Conservation (phyloP, 2,888 invertebrate species). For the Amphipyra berbera region DNA sequence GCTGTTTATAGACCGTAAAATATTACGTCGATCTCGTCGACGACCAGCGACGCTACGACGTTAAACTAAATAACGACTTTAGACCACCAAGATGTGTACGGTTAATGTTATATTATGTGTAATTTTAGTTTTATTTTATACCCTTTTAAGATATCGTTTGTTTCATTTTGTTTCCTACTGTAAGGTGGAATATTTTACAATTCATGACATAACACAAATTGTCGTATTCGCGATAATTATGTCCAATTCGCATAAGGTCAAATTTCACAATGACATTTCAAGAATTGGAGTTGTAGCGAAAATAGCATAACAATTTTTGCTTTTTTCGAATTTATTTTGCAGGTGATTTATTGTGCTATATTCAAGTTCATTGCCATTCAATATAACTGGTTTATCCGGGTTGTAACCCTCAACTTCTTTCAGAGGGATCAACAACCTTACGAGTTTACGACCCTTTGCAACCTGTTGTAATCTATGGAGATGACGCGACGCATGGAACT, state of each 20-base stretch:
- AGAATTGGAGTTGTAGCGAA: too few relatives aligned
- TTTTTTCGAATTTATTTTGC: slow-evolving; percentile 11
- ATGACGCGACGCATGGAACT: slow-evolving; percentile 24
- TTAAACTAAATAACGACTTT: slow-evolving; percentile 57
- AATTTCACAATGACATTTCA: too few relatives aligned
- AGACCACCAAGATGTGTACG: slow-evolving; percentile 37
- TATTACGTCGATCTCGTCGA: slow-evolving; percentile 71
- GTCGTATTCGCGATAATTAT: too few relatives aligned
- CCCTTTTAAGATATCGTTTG: background rate
- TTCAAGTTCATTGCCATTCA: slow-evolving; percentile 12
- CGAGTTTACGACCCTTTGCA: slow-evolving; percentile 37
- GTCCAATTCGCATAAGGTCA: too few relatives aligned
- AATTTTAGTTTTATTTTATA: slow-evolving; percentile 12
- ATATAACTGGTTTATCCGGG: slow-evolving; percentile 32
- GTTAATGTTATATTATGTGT: slow-evolving; percentile 12
- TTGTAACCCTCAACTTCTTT: slow-evolving; percentile 22
- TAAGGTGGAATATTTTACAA: too few relatives aligned
- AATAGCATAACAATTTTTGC: too few relatives aligned
- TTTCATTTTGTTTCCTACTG: slow-evolving; percentile 15
- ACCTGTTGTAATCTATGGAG: slow-evolving; percentile 35
- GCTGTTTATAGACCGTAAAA: slow-evolving; percentile 78
- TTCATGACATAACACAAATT: too few relatives aligned
- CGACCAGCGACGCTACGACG: slow-evolving; percentile 51
- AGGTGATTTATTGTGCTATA: slow-evolving; percentile 9
- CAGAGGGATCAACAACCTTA: slow-evolving; percentile 22